phyloP scores from a whole-genome alignment of 2,888 invertebrate species.

The Lacanobia oleracea region DNA sequence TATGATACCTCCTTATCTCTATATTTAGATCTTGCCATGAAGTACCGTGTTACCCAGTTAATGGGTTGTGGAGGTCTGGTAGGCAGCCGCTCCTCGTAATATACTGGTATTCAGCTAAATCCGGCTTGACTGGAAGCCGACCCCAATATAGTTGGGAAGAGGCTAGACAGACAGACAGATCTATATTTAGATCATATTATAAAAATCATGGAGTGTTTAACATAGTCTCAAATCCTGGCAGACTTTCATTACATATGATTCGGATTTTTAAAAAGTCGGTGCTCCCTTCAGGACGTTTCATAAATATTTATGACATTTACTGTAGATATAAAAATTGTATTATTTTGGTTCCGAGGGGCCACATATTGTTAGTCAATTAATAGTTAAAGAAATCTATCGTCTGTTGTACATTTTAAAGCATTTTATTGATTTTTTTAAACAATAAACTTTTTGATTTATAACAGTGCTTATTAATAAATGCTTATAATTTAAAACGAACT shows the following conservation, averaged over 20 bases:
- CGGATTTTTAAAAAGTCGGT: background rate
- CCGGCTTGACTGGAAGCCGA: too few relatives aligned
- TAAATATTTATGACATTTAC: conserved; percentile 11
- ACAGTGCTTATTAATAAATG: conserved; percentile 22
- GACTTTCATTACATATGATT: background rate
- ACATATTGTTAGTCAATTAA: conserved; percentile 80
- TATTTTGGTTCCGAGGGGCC: conserved; percentile 67
- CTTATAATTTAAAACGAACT: conserved; percentile 25
- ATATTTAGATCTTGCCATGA: too few relatives aligned
- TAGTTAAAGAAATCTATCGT: conserved; percentile 71
- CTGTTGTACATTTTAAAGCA: conserved; percentile 74
- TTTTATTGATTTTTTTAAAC: conserved; percentile 72
- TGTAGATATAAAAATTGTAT: conserved; percentile 44
- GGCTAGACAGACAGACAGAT: too few relatives aligned
- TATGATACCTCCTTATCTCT: too few relatives aligned
- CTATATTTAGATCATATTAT: too few relatives aligned
- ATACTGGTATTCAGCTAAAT: too few relatives aligned
- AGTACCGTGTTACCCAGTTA: too few relatives aligned
- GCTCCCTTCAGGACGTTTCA: conserved; percentile 16
- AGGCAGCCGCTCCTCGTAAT: too few relatives aligned
- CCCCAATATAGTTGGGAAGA: too few relatives aligned
- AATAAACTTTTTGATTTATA: conserved; percentile 62
- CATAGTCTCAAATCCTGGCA: background rate
- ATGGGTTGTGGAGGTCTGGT: too few relatives aligned
- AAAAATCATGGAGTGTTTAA: too few relatives aligned